A percentile compares a stretch with the other conserved stretches of the same genome.
Evolutionary conservation across 2,797 vertebrate species (phyloP).

Genomic region (Podargus strigoides): DNA sequence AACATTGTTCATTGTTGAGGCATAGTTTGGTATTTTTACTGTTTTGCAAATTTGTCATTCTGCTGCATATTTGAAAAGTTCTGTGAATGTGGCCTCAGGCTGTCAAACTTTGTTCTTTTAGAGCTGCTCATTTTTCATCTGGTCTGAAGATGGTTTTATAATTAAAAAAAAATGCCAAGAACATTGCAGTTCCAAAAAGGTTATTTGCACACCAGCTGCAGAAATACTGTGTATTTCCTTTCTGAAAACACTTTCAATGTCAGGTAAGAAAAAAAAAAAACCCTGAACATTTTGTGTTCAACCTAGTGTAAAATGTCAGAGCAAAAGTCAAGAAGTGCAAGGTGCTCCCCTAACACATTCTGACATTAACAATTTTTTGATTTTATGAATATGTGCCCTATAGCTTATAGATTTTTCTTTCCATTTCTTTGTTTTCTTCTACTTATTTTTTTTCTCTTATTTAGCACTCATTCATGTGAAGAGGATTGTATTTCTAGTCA

Average conservation of each 20-base stretch:
- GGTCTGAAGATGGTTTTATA: background rate
- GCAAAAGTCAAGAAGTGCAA: slow-evolving; percentile 7
- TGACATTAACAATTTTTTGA: slow-evolving; percentile 24
- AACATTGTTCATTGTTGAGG: background rate
- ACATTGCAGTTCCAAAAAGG: background rate
- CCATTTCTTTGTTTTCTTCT: background rate
- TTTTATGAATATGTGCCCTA: slow-evolving; percentile 27
- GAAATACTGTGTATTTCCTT: background rate
- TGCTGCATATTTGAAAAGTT: background rate
- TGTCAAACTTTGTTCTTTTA: background rate
- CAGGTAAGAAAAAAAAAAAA: background rate
- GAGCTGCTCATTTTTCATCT: background rate
- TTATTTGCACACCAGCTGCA: background rate
- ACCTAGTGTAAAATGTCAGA: slow-evolving; percentile 47
- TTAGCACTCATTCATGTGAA: background rate
- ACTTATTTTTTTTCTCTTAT: background rate
- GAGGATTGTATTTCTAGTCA: background rate
- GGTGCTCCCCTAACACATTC: background rate
- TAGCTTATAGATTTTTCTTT: background rate
- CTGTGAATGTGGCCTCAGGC: background rate
- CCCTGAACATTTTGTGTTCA: slow-evolving; percentile 10
- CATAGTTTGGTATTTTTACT: background rate
- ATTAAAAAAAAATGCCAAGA: background rate
- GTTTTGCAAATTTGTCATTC: background rate
- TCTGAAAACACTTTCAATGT: background rate